A percentile compares a stretch with the other conserved stretches of the same genome.
Evolutionary conservation across 1,140 invertebrate genomes (phyloP).

Genomic region (Lysiphlebus fabarum): DNA sequence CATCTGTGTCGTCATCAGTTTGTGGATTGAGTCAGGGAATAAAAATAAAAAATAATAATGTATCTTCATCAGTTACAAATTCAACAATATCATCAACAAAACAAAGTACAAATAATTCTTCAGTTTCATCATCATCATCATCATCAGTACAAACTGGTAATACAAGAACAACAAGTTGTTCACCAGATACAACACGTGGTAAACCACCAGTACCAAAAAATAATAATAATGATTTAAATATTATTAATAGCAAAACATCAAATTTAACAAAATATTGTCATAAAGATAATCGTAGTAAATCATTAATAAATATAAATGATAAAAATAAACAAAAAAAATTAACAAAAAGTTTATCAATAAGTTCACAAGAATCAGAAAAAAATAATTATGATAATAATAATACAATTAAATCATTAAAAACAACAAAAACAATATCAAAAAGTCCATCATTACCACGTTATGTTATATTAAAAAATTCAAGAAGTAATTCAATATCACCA

Average conservation of each 20-base stretch:
- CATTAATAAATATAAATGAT: constrained; percentile 31
- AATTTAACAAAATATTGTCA: constrained; percentile 55
- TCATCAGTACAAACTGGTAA: constrained; percentile 24
- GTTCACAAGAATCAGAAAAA: constrained; percentile 44
- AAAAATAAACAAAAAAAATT: constrained; percentile 37
- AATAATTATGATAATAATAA: constrained; percentile 30
- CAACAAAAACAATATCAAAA: constrained; percentile 15
- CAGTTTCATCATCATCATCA: constrained; percentile 18
- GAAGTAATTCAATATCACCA: constrained; percentile 34
- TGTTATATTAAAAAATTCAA: constrained; percentile 21
- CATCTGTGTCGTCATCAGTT: constrained; percentile 23
- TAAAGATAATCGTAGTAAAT: constrained; percentile 66
- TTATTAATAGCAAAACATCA: constrained; percentile 36
- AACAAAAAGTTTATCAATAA: constrained; percentile 41
- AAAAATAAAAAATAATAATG: constrained; percentile 47
- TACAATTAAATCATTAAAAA: background rate
- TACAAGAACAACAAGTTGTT: constrained; percentile 35
- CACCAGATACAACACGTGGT: constrained; percentile 43
- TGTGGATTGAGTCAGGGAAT: constrained; percentile 45
- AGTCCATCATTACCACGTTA: constrained; percentile 23
- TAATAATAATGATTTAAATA: constrained; percentile 34
- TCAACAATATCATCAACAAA: background rate
- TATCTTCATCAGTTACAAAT: constrained; percentile 28
- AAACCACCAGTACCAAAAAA: constrained; percentile 51
- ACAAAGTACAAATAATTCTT: background rate